These are phyloP conservation scores for Drosophila quinaria DNA, from an alignment of 2,888 invertebrate species.

Conservation along the genomic window DNA sequence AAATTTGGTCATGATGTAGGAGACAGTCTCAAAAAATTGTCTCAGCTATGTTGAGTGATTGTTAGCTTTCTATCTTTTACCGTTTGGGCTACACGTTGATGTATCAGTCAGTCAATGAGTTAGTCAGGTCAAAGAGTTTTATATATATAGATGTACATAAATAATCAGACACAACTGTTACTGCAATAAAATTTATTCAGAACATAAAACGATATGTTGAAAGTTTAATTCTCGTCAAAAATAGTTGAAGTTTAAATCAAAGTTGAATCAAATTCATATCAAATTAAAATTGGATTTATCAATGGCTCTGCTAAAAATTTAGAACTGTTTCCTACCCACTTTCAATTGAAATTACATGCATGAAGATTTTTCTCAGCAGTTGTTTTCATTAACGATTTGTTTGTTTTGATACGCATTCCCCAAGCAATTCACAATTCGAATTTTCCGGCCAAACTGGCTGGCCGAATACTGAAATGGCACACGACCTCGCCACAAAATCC, in stretches of 20 bases:
- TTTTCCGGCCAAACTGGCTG: constrained; percentile 12
- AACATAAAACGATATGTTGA: too few species aligned
- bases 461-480: constrained; percentile 45
- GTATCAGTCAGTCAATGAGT: too few species aligned
- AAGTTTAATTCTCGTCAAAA: neutral
- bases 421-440: constrained; percentile 15
- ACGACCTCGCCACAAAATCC: constrained; percentile 50
- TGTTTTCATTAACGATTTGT: constrained; percentile 31
- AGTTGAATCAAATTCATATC: neutral
- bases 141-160: too few species aligned
- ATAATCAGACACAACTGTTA: too few species aligned
- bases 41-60: too few species aligned
- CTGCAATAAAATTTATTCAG: too few species aligned
- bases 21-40: too few species aligned
- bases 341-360: neutral
- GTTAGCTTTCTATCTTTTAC: too few species aligned
- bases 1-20: too few species aligned
- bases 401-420: constrained; percentile 42
- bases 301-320: neutral
- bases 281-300: neutral
- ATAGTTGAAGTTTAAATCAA: neutral
- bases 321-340: neutral
- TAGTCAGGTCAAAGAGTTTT: too few species aligned
- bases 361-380: neutral
- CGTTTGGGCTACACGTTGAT: too few species aligned